Percentiles rank a stretch among this genome's conserved stretches.
phyloP scores from a whole-genome alignment of 2,888 invertebrate genomes.

The Ectemnius cavifrons region DNA sequence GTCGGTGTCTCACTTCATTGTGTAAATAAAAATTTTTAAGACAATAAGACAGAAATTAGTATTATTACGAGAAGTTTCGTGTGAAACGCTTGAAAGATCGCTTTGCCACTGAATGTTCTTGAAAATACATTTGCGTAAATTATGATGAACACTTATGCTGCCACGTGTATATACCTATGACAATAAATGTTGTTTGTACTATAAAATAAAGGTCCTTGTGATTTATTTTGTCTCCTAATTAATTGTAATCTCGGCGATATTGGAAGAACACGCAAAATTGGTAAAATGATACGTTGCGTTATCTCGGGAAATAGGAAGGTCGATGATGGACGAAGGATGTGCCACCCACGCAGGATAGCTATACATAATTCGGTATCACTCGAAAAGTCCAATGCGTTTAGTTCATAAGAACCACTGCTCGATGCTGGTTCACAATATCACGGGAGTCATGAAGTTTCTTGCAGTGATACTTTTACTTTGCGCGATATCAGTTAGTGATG shows the following conservation, averaged over 20 bases:
- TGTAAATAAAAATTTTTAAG: conserved; percentile 63
- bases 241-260: not conserved
- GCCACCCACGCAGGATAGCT: conserved; percentile 43
- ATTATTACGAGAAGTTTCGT: conserved; percentile 21
- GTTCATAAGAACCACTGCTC: conserved; percentile 36
- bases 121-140: conserved; percentile 21
- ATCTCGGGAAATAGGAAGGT: conserved; percentile 46
- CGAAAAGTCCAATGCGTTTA: conserved; percentile 27
- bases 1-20: conserved; percentile 26
- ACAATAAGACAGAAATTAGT: conserved; percentile 52
- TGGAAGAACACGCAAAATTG: not conserved
- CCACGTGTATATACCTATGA: conserved; percentile 57
- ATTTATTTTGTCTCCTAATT: not conserved
- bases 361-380: conserved; percentile 16
- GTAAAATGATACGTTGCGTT: conserved; percentile 19
- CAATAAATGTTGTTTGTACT: conserved; percentile 64
- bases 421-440: not conserved
- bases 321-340: conserved; percentile 36
- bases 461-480: conserved; percentile 21
- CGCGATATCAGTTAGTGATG: conserved; percentile 13
- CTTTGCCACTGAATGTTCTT: not conserved
- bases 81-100: not conserved
- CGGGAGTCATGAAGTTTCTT: conserved; percentile 35
- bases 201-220: not conserved
- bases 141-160: not conserved